A percentile compares a stretch with the other conserved stretches of the same genome.
Conservation (phyloP, 1,140 invertebrate species). For the Hypsibius dujardini region DNA sequence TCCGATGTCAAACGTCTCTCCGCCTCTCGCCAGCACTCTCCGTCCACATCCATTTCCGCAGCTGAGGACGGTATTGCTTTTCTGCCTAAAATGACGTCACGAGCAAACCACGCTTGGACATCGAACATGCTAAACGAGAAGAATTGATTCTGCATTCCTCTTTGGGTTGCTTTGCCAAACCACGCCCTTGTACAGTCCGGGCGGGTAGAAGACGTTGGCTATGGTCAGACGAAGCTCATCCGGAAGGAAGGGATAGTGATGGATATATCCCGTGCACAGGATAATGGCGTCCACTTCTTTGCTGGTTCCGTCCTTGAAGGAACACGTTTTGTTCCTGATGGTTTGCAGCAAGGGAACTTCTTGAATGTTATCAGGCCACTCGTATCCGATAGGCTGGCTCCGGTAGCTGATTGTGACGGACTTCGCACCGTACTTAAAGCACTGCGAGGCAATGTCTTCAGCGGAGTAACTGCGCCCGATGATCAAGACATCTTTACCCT, state of each 20-base stretch:
- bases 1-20: not conserved
- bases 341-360: conserved; percentile 23
- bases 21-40: not conserved
- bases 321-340: conserved; percentile 28
- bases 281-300: conserved; percentile 31
- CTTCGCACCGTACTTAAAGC: conserved; percentile 20
- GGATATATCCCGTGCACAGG: conserved; percentile 33
- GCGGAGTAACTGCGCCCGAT: conserved; percentile 22
- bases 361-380: conserved; percentile 20
- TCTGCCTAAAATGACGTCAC: conserved; percentile 9
- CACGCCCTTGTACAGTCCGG: conserved; percentile 22
- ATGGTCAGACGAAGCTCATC: conserved; percentile 21
- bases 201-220: conserved; percentile 19
- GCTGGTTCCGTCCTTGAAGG: conserved; percentile 29
- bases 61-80: not conserved
- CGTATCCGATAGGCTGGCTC: conserved; percentile 22
- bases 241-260: conserved; percentile 31
- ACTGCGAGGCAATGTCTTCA: conserved; percentile 21
- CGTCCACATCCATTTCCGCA: not conserved
- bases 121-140: conserved; percentile 23
- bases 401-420: conserved; percentile 22
- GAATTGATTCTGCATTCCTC: conserved; percentile 20
- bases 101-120: conserved; percentile 14
- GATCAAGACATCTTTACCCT: conserved; percentile 19
- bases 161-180: conserved; percentile 19